Evolutionary conservation across 1,140 invertebrate species (phyloP).

Genomic region (Eriosoma lanigerum): DNA sequence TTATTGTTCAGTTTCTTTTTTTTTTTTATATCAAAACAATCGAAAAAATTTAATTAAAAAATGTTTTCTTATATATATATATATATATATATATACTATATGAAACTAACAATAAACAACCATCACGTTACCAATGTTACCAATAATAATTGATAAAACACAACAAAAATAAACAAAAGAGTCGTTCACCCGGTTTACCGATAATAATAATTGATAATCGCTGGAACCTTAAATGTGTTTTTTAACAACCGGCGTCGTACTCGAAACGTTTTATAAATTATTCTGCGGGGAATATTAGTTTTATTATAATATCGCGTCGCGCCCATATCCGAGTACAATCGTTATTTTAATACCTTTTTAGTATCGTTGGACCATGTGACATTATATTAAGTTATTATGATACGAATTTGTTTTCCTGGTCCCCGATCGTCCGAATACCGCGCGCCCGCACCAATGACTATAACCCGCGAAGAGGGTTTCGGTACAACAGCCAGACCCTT

Average conservation of each 20-base stretch:
- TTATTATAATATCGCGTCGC: background rate
- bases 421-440: background rate
- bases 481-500: no score
- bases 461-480: background rate
- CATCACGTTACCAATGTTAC: background rate
- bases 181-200: background rate
- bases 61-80: no score
- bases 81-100: no score
- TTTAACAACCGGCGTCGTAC: background rate
- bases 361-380: background rate
- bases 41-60: no score
- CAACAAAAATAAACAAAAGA: background rate
- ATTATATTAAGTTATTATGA: background rate
- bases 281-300: conserved; percentile 6
- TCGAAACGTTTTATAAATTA: conserved; percentile 22
- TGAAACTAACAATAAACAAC: no score
- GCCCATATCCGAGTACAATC: conserved; percentile 1
- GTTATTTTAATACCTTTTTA: conserved; percentile 5
- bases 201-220: background rate
- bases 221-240: background rate
- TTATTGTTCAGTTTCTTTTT: no score
- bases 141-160: background rate
- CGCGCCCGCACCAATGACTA: background rate
- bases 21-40: no score
- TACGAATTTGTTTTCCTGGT: conserved; percentile 4